These are phyloP conservation scores for Rhadinocentrus ornatus DNA, from an alignment of 2,797 vertebrate species.

Conservation along the genomic window DNA sequence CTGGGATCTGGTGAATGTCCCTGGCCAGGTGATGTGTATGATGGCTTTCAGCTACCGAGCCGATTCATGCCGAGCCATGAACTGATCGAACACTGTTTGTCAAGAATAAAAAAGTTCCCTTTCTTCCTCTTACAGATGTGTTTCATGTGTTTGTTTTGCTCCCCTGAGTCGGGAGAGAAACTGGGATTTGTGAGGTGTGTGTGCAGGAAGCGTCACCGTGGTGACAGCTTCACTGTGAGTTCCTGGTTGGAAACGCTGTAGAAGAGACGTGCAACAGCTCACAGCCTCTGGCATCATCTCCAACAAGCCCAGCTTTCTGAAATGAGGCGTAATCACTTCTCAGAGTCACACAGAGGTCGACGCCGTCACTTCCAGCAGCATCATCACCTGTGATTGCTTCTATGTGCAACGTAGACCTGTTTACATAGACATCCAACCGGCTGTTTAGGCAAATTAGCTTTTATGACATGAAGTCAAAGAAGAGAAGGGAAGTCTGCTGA, in stretches of 20 bases:
- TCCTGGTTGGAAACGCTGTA: conserved; percentile 50
- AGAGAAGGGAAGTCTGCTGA: too few species aligned
- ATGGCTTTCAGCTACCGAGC: conserved; percentile 49
- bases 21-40: too few species aligned
- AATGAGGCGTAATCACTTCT: conserved; percentile 63
- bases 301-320: conserved; percentile 55
- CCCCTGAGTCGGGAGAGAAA: conserved; percentile 37
- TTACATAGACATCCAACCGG: neutral
- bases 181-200: conserved; percentile 54
- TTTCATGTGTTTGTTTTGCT: conserved; percentile 63
- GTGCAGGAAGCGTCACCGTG: conserved; percentile 42
- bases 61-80: conserved; percentile 37
- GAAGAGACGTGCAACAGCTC: conserved; percentile 51
- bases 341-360: conserved; percentile 62
- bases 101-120: conserved; percentile 36
- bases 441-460: neutral
- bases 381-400: neutral
- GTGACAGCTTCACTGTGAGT: conserved; percentile 56
- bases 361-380: conserved; percentile 36
- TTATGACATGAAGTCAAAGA: neutral
- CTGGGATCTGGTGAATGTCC: too few species aligned
- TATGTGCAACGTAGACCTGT: neutral
- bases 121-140: conserved; percentile 48
- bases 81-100: conserved; percentile 43
- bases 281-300: conserved; percentile 61